Evolutionary conservation across 2,113 vertebrate species (phyloP), one percentile per base, ranked within the genome.

Genomic region (Myxocyprinus asiaticus): DNA sequence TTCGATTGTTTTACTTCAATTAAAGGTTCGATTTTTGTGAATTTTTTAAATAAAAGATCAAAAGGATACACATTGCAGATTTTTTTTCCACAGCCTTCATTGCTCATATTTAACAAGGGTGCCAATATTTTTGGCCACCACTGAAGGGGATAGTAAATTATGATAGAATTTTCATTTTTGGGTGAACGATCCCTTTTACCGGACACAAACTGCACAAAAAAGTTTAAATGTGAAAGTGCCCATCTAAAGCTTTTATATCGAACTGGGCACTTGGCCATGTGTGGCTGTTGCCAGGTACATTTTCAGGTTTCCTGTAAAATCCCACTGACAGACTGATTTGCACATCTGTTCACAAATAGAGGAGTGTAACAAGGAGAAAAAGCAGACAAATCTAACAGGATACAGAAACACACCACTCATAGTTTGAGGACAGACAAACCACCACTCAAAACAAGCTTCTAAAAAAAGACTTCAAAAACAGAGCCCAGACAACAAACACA

Each of bases 401-500:
- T 47, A 67, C 44, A 77, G 33, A 50, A 44, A 15, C 51, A 42
- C 76, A 50, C 44, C 7, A 70, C 58, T 58, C 55, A 58, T 6
- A 58, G 14, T 53, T 9, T 58, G 55, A 58, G 50, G 45, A 42
- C 61, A 72, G 47, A 61, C 22, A 61, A 15, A 45, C 70, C 55
- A 72, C 43, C 5, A 53, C 45, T 51, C 67, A 22, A 61, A 48
- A 33, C 22, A 81, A n/a, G 47, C 15, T 42, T 50, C 61, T 9
- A 51, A 79, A 22, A 50, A 58, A 53, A 59, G 59, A 76, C 59
- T 61, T 22, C 51, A 70, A 71, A 65, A 22, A 62, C 69, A 69
- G 67, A 22, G 14, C 56, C 53, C 42, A 68, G 51, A 77, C 51
- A 61, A 61, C 11, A 77, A 78, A 77, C 63, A 50, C 22, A 66